Evolutionary conservation across 2,113 vertebrate species (phyloP), one percentile per base, ranked within the genome.

Genomic region (Meriones unguiculatus): DNA sequence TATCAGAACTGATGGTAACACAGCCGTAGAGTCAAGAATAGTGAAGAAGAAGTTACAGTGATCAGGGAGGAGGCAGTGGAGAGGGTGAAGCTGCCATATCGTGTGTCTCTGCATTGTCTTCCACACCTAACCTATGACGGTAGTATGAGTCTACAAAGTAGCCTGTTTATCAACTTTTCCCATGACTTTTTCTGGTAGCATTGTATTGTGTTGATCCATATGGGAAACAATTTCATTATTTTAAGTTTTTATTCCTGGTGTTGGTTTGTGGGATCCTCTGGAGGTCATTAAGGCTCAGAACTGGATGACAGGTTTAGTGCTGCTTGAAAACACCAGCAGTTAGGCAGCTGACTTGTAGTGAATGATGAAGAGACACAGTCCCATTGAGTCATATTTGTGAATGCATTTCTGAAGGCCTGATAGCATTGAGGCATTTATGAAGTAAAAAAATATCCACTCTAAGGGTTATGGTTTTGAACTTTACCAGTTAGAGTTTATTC

Each of bases 81-180:
- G 18, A 57, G 18, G 18, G 2, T 4, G 2, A 15, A 15, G 10
- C 32, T 0, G 32, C 1, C 2, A 7, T 5, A 5, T 20, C 20
- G 4, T 15, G 2, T 1, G 18, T 72, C 41, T 38, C 59, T n/a
- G 13, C 25, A 30, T 50, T 3, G 6, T 13, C 73, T 62, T 54
- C 52, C 24, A 24, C 0, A 8, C 0, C n/a, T 72, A 15, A 62
- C 20, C 2, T 78, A 7, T 1, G 7, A 8, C 7, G 6, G 14
- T 1, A 72, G 50, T 25, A 24, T 50, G 6, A 17, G 38, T 67
- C 80, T 38, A 28, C 38, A 81, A n/a, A 28, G 8, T 64, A 77
- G 20, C 24, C 57, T 77, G 4, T 46, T 18, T 35, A 10, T 38
- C 30, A 35, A 52, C 0, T 13, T 91, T 88, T 73, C 32, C 64